Base-by-base conservation (phyloP, 2,888 invertebrate species). In the Eupithecia pulchellata region DNA sequence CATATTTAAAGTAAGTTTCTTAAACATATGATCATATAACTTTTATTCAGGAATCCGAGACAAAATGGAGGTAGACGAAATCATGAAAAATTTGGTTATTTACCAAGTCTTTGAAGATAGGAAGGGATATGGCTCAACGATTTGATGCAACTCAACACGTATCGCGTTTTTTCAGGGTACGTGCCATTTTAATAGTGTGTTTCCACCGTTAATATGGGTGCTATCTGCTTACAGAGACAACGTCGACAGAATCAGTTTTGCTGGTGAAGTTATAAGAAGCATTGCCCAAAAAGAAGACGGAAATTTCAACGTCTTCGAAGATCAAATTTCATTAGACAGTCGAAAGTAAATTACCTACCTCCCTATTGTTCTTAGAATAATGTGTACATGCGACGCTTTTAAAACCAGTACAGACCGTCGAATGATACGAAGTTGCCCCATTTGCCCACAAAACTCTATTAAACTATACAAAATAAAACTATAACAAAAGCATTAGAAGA, bases 191-290 rank as follows among this genome's bases (percentile, higher is more conserved):
- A 4, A 39, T 39, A 17, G 4, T 39, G 3, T 42, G 5, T n/a
- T 47, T 20, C 47, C 2, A 20, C 20, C 20, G 20, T 9, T 25
- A 13, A 52, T 52, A 4, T 57, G 29, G 1, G 2, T n/a, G n/a
- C 2, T 55, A 8, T 55, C 30, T 62, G 20, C 57, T 74, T 79
- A 68, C 74, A 92, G 93, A 70, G 63, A 77, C 0, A 80, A 90
- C 67, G 79, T 81, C 1, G 92, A 91, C 68, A 80, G 80, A 2
- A 85, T 88, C 17, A 92, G 93, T 76, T 93, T 91, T 74, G 90
- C 90, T 4, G 93, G 93, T 2, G 80, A 72, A 20, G 60, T 86
- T 8, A 77, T 93, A 20, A 88, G 76, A 71, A 74, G 68, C 4
- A 89, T 93, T 13, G 90, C 89, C 9, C 81, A 25, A 34, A 34